A percentile compares a stretch with the other conserved stretches of the same genome.
phyloP scores from a whole-genome alignment of 2,888 invertebrate species.

The Drosophila nr. fundita region DNA sequence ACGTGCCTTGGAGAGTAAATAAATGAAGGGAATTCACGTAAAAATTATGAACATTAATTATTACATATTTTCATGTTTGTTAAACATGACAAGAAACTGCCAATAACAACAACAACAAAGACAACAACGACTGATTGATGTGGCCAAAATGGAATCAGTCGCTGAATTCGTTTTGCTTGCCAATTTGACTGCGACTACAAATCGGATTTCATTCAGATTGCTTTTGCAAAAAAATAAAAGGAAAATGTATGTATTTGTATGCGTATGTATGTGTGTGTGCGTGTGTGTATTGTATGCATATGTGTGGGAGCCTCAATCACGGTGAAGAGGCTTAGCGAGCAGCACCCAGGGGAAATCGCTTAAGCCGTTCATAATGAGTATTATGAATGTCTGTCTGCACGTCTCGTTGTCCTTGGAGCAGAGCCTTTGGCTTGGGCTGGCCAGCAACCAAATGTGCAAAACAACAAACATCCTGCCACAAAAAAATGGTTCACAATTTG shows the following conservation, averaged over 20 bases:
- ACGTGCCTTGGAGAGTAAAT: conserved; percentile 20
- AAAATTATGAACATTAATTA: conserved; percentile 76
- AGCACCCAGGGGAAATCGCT: conserved; percentile 84
- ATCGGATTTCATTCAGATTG: conserved; percentile 72
- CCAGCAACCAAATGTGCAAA: conserved; percentile 32
- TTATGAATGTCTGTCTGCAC: conserved; percentile 58
- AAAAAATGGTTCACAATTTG: conserved; percentile 16
- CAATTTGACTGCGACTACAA: conserved; percentile 68
- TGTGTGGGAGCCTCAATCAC: conserved; percentile 65
- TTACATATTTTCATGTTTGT: conserved; percentile 69
- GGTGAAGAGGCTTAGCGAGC: conserved; percentile 77
- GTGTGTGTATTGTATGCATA: conserved; percentile 53
- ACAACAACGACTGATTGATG: conserved; percentile 58
- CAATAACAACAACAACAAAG: conserved; percentile 1
- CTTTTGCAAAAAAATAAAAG: conserved; percentile 55
- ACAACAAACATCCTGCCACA: conserved; percentile 19
- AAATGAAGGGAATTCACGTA: conserved; percentile 3
- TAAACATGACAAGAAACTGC: conserved; percentile 59
- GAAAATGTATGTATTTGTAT: conserved; percentile 10
- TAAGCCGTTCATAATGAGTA: conserved; percentile 85
- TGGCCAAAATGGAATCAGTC: conserved; percentile 51
- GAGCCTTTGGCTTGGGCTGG: conserved; percentile 2
- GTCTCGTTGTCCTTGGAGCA: conserved; percentile 11
- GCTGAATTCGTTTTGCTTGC: conserved; percentile 55
- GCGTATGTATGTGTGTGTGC: conserved; percentile 12